phyloP scores from a whole-genome alignment of 2,888 invertebrate genomes.

The Alentia gelatinosa region DNA sequence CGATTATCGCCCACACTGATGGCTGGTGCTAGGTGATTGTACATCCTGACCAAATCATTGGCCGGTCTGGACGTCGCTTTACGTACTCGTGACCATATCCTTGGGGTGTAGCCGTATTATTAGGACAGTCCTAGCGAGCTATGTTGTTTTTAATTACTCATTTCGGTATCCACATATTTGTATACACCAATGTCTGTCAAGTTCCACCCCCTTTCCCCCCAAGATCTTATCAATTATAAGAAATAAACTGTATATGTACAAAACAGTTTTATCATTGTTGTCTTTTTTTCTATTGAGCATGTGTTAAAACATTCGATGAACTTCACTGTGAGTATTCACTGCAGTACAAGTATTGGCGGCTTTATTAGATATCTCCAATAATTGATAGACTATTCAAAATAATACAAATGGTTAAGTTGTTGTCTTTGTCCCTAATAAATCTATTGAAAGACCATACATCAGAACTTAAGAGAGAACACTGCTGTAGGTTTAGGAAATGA shows the following conservation, averaged over 20 bases:
- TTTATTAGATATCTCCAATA: no score
- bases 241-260: conserved; percentile 16
- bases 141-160: not conserved
- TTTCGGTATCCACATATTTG: not conserved
- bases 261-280: not conserved
- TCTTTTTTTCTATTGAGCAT: no score
- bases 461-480: no score
- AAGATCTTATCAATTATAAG: not conserved
- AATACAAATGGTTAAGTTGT: no score
- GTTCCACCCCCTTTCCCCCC: not conserved
- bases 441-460: no score
- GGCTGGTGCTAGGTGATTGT: conserved; percentile 50
- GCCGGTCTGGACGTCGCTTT: conserved; percentile 47
- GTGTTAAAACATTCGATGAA: no score
- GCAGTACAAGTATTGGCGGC: no score
- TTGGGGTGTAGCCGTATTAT: conserved; percentile 30
- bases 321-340: no score
- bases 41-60: conserved; percentile 26
- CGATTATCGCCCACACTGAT: conserved; percentile 39
- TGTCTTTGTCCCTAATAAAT: no score
- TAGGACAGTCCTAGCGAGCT: not conserved
- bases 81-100: conserved; percentile 28
- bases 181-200: not conserved
- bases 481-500: no score
- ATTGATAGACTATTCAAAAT: no score